These are phyloP conservation scores for Brachypodius melanocephalos DNA, from an alignment of 2,113 vertebrate genomes.

Conservation along the genomic window DNA sequence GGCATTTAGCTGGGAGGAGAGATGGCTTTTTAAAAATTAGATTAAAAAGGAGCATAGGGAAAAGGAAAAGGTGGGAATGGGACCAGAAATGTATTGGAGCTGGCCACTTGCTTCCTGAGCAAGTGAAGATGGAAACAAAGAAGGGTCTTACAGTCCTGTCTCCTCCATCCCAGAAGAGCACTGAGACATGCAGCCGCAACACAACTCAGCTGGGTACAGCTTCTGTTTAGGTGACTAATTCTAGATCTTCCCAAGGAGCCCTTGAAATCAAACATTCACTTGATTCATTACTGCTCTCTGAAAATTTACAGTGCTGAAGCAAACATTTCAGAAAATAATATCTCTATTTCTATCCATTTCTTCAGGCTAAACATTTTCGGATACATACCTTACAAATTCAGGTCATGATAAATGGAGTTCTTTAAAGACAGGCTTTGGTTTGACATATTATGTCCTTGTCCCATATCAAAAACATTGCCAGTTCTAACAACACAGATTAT, in stretches of 20 bases:
- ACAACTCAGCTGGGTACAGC: background rate
- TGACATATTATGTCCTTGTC: background rate
- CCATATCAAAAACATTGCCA: background rate
- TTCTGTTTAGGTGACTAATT: background rate
- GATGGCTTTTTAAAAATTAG: accelerated
- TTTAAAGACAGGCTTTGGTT: background rate
- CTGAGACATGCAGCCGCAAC: background rate
- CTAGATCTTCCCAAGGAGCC: background rate
- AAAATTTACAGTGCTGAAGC: background rate
- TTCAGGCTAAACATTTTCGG: background rate
- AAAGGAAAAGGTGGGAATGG: background rate
- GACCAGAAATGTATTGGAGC: background rate
- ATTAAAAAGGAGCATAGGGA: background rate
- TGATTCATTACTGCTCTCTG: background rate
- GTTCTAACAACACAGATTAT: background rate
- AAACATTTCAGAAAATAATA: background rate
- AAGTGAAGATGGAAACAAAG: background rate
- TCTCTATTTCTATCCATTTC: background rate
- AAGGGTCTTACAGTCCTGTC: background rate
- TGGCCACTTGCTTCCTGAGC: background rate
- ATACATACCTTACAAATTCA: background rate
- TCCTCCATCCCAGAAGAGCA: background rate
- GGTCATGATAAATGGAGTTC: background rate
- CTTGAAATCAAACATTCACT: background rate
- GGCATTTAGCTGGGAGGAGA: background rate